Conservation (phyloP, 1,140 invertebrate genomes). For the Drosophila sechellia region DNA sequence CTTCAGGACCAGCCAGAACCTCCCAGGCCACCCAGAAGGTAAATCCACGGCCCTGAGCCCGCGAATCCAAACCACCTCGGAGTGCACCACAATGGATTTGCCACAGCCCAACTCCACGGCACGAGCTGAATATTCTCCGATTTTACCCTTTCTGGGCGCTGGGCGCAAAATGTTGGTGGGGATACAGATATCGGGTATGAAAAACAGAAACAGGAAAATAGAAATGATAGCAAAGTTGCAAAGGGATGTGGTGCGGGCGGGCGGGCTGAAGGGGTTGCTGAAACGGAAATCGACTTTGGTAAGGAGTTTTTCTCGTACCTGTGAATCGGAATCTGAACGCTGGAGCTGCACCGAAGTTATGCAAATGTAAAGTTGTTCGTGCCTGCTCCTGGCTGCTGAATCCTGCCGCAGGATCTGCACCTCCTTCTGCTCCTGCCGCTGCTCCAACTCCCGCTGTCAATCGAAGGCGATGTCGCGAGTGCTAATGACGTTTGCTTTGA, state of each 20-base stretch:
- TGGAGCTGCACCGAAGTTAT: slow-evolving; percentile 74
- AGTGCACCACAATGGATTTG: slow-evolving; percentile 46
- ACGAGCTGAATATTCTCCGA: slow-evolving; percentile 47
- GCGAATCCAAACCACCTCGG: slow-evolving; percentile 24
- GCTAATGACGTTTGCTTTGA: slow-evolving; percentile 81
- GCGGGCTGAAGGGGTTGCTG: not conserved
- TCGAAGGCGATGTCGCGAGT: slow-evolving; percentile 65
- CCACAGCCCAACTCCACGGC: slow-evolving; percentile 29
- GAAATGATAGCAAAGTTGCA: slow-evolving; percentile 72
- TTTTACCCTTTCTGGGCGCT: slow-evolving; percentile 24
- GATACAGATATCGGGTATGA: slow-evolving; percentile 42
- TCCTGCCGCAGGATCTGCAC: slow-evolving; percentile 27
- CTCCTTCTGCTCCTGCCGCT: slow-evolving; percentile 4
- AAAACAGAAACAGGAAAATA: slow-evolving; percentile 71
- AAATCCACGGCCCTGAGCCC: not conserved
- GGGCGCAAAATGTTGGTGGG: not conserved
- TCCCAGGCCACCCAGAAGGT: slow-evolving; percentile 4
- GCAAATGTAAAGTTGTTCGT: slow-evolving; percentile 64
- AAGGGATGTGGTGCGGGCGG: not conserved
- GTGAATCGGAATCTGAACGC: slow-evolving; percentile 41
- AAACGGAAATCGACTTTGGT: slow-evolving; percentile 80
- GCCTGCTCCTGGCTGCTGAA: slow-evolving; percentile 15
- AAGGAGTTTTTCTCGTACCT: slow-evolving; percentile 73
- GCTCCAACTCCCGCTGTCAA: slow-evolving; percentile 49
- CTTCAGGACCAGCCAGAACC: not conserved